phyloP scores from a whole-genome alignment of 2,888 invertebrate species.

The Zonitis immaculata region DNA sequence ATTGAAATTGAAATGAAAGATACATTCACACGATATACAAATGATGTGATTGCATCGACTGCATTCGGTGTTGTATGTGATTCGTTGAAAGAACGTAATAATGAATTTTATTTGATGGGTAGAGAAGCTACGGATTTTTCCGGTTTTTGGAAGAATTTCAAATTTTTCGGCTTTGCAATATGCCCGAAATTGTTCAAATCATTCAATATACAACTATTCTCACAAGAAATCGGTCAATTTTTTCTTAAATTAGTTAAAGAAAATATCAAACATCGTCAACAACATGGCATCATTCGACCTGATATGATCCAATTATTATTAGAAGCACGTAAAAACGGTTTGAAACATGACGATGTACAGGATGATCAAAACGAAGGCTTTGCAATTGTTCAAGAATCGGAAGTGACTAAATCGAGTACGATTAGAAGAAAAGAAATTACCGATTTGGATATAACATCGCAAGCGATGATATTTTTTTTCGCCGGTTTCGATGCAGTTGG shows the following conservation, averaged over 20 bases:
- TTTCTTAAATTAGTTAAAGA: constrained; percentile 30
- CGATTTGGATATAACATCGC: constrained; percentile 55
- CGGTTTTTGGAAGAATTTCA: constrained; percentile 16
- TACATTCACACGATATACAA: constrained; percentile 46
- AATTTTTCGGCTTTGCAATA: constrained; percentile 17
- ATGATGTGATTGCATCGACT: too few species aligned
- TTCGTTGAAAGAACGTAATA: constrained; percentile 52
- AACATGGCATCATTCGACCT: too few species aligned
- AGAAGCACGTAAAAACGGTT: background rate
- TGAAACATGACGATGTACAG: background rate
- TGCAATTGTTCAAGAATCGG: constrained; percentile 35
- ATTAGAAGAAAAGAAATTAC: constrained; percentile 13
- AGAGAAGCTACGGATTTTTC: constrained; percentile 46
- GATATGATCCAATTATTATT: background rate
- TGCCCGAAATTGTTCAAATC: constrained; percentile 16
- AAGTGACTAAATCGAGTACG: constrained; percentile 9
- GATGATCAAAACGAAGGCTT: too few species aligned
- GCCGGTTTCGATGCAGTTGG: constrained; percentile 51
- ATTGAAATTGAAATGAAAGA: constrained; percentile 49
- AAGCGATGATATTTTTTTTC: constrained; percentile 51
- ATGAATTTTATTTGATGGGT: constrained; percentile 54
- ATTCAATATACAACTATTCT: constrained; percentile 21
- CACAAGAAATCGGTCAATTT: constrained; percentile 18
- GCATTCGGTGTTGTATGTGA: constrained; percentile 53
- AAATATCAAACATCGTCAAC: constrained; percentile 25